phyloP scores from a whole-genome alignment of 1,140 invertebrate genomes.

The Lasioglossum albipes region DNA sequence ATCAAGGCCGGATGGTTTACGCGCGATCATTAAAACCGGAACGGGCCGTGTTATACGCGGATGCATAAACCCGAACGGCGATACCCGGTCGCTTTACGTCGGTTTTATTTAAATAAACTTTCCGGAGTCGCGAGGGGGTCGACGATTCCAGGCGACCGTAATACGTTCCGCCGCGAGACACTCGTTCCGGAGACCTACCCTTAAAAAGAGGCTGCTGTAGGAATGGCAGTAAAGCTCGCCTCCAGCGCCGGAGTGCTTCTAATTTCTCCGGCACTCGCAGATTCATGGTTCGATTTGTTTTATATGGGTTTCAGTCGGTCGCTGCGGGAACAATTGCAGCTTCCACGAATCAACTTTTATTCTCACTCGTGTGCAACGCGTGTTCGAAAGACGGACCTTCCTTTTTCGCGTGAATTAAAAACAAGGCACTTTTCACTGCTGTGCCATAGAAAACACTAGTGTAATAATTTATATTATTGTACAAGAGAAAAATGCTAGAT shows the following conservation, averaged over 20 bases:
- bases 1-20: slow-evolving; percentile 79
- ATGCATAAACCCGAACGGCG: slow-evolving; percentile 79
- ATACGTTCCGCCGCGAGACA: slow-evolving; percentile 5
- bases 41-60: slow-evolving; percentile 77
- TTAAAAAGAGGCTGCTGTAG: background rate
- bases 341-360: no score
- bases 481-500: no score
- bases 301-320: background rate
- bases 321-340: no score
- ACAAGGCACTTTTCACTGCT: no score
- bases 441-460: no score
- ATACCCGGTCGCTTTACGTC: slow-evolving; percentile 76
- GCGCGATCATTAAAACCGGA: slow-evolving; percentile 77
- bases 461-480: no score
- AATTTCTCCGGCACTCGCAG: background rate
- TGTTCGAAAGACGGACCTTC: no score
- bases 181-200: background rate
- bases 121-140: slow-evolving; percentile 23
- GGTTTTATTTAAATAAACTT: slow-evolving; percentile 79
- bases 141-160: background rate
- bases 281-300: background rate
- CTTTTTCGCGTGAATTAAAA: no score
- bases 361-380: no score
- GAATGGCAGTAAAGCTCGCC: background rate
- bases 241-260: background rate